Percentiles rank a stretch among this genome's conserved stretches.
These are phyloP conservation scores for Acinonyx jubatus DNA, from an alignment of 2,113 vertebrate genomes.

Conservation along the genomic window DNA sequence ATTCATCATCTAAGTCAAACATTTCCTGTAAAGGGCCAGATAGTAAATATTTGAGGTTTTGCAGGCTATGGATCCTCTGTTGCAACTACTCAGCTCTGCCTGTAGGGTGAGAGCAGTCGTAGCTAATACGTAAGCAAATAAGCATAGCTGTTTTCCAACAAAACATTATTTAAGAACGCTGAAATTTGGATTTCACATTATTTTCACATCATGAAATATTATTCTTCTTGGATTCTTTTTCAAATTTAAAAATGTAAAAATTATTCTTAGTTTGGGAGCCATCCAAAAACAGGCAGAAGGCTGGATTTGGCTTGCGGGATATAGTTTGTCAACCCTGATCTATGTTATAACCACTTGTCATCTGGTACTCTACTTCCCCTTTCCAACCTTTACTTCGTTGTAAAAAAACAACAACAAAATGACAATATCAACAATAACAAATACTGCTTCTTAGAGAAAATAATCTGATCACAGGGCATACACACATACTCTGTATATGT, in stretches of 20 bases:
- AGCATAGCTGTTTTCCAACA: background rate
- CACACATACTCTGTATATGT: background rate
- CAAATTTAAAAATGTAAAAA: background rate
- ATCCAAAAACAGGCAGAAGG: background rate
- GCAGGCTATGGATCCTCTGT: background rate
- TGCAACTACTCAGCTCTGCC: background rate
- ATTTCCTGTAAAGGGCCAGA: background rate
- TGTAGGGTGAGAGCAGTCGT: background rate
- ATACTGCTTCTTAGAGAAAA: background rate
- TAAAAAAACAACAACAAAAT: background rate
- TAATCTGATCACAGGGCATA: background rate
- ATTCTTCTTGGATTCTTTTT: background rate
- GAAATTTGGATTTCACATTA: background rate
- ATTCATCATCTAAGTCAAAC: background rate
- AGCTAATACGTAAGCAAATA: rapidly evolving
- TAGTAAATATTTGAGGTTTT: background rate
- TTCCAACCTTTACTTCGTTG: background rate
- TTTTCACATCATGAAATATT: background rate
- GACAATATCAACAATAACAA: background rate
- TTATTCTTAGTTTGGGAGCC: background rate
- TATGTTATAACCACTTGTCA: background rate
- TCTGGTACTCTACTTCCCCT: background rate
- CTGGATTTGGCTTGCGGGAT: background rate
- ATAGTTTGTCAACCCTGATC: background rate
- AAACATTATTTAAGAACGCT: background rate